Evolutionary conservation across 2,113 vertebrate species (phyloP), one percentile per base, ranked within the genome.

Genomic region (Phrynosoma blainvillii): DNA sequence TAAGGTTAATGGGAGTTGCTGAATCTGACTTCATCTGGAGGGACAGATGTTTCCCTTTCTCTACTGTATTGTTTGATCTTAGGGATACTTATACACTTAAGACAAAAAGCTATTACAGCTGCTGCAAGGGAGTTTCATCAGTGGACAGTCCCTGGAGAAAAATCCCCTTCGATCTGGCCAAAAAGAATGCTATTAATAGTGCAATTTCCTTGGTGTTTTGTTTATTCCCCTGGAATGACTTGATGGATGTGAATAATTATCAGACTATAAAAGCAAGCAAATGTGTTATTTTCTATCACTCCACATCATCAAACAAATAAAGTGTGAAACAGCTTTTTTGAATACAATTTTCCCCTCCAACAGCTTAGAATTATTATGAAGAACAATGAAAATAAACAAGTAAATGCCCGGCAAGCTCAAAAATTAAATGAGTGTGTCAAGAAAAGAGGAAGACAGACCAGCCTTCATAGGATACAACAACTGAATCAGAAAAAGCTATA

Each of bases 251-350:
- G 74, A 97, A 96, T 97, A 97, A 97, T 97, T 97, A 97, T 94
- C 95, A 94, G 93, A 95, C 96, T 97, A 97, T 97, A 97, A 97
- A 97, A 97, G 96, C 96, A 93, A 96, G 95, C 95, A 96, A 96
- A 97, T 96, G 96, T 94, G 96, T 95, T 96, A 94, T 96, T 96
- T 97, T 97, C 97, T 96, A 97, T 96, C 87, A 88, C 95, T 96
- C 96, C 97, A 97, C 97, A 97, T 97, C 97, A 97, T 97, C 96
- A 97, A 97, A 97, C 96, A 97, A 97, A 97, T 96, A 97, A 97
- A 97, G 96, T 96, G 96, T 97, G 97, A 97, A 97, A 97, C 96
- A 97, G 96, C 95, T 91, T 94, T 97, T 97, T 92, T 96, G 94
- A 97, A 97, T 97, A 97, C 96, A 96, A 97, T 97, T 97, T 97